These are phyloP conservation scores for Xestia sexstrigata DNA, from an alignment of 2,888 invertebrate genomes.

Conservation along the genomic window DNA sequence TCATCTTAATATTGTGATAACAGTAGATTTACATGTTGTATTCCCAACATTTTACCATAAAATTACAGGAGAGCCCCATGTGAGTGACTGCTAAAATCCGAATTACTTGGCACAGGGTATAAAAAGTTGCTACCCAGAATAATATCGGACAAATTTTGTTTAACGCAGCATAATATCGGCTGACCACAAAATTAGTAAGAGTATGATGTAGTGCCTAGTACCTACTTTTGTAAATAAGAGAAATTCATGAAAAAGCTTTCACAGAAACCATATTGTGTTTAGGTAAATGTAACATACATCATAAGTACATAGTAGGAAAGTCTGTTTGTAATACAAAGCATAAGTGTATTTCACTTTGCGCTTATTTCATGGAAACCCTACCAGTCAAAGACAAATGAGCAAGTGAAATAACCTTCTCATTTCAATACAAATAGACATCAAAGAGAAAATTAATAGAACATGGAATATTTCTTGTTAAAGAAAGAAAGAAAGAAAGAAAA, in stretches of 20 bases:
- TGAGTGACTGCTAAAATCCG: neutral
- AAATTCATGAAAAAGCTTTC: constrained; percentile 4
- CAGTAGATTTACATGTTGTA: neutral
- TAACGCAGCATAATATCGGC: neutral
- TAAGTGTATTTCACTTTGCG: neutral
- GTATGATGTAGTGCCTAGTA: neutral
- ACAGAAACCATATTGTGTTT: neutral
- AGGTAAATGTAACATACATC: neutral
- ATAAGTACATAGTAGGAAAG: neutral
- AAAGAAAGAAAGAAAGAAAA: no score
- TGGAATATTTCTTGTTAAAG: neutral
- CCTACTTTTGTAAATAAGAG: neutral
- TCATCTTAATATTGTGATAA: no score
- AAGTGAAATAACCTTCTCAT: neutral
- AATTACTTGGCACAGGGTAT: neutral
- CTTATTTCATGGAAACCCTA: constrained; percentile 5
- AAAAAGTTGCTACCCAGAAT: neutral
- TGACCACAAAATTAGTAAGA: neutral
- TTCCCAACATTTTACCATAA: neutral
- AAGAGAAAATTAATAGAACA: neutral
- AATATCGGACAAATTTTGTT: neutral
- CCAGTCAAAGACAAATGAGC: neutral
- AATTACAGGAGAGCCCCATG: neutral
- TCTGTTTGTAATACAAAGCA: neutral
- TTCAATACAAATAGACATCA: constrained; percentile 6